Evolutionary conservation across 2,888 invertebrate genomes (phyloP).

Genomic region (Ctenicera cuprea): DNA sequence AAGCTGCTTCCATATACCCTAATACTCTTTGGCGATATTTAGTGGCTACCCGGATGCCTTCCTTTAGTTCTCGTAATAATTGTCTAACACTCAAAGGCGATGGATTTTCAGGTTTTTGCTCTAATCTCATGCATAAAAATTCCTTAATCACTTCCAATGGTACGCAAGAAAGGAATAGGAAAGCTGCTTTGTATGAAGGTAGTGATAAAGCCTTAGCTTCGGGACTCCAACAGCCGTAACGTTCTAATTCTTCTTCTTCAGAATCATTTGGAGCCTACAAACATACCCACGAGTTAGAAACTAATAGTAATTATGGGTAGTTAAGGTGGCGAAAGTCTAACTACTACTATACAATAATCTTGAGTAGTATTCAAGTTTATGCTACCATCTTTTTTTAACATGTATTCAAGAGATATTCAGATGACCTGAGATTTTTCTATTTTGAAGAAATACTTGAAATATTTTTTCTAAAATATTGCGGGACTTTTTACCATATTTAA

Average conservation of each 20-base stretch:
- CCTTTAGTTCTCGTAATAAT: constrained; percentile 88
- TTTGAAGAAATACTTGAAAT: too few species aligned
- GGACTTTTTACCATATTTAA: too few species aligned
- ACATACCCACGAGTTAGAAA: neutral
- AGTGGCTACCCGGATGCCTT: constrained; percentile 89
- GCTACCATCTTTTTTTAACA: too few species aligned
- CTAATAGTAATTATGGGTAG: too few species aligned
- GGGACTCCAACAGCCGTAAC: constrained; percentile 86
- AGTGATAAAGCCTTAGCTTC: constrained; percentile 86
- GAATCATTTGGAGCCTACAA: constrained; percentile 60
- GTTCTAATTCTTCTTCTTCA: constrained; percentile 74
- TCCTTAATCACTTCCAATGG: constrained; percentile 95
- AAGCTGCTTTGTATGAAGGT: constrained; percentile 90
- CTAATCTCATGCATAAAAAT: constrained; percentile 89
- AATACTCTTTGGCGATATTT: constrained; percentile 87
- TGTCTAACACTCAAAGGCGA: constrained; percentile 91
- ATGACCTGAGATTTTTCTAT: too few species aligned
- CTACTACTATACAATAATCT: too few species aligned
- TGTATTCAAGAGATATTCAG: too few species aligned
- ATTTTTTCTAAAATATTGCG: too few species aligned
- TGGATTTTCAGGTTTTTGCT: constrained; percentile 88
- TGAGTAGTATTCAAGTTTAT: too few species aligned
- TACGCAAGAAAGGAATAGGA: constrained; percentile 89
- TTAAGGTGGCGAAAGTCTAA: too few species aligned
- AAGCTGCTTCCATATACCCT: constrained; percentile 78